Conservation (phyloP, 2,888 invertebrate species). For the Harpalus rubripes region DNA sequence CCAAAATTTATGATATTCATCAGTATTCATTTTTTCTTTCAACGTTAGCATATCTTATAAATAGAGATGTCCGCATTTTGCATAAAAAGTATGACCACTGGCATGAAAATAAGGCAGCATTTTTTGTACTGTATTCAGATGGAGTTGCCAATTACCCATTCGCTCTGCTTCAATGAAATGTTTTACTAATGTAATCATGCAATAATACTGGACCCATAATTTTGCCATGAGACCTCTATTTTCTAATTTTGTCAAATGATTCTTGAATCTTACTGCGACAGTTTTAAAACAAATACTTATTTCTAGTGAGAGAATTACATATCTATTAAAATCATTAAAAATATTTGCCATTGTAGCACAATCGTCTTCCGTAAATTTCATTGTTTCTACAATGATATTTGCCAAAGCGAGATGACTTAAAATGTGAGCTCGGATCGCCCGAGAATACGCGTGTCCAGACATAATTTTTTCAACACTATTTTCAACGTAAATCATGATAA, state of each 20-base stretch:
- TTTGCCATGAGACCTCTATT: conserved; percentile 70
- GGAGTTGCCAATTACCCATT: conserved; percentile 71
- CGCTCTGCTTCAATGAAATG: conserved; percentile 72
- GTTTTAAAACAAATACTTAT: no score
- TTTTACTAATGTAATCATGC: conserved; percentile 71
- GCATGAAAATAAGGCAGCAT: conserved; percentile 67
- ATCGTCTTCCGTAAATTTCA: conserved; percentile 22
- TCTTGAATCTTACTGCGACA: conserved; percentile 76
- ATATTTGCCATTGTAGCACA: conserved; percentile 51
- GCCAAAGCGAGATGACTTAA: conserved; percentile 69
- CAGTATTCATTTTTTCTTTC: conserved; percentile 68
- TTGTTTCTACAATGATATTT: conserved; percentile 60
- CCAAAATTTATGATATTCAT: conserved; percentile 71
- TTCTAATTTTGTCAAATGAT: conserved; percentile 77
- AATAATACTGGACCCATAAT: conserved; percentile 71
- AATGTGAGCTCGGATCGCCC: conserved; percentile 71
- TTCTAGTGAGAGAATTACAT: conserved; percentile 61
- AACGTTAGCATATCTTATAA: conserved; percentile 74
- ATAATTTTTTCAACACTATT: conserved; percentile 71
- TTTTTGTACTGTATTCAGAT: conserved; percentile 68
- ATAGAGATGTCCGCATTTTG: conserved; percentile 73
- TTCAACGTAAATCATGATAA: conserved; percentile 70
- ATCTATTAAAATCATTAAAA: conserved; percentile 66
- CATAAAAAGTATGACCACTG: conserved; percentile 74
- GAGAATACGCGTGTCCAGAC: conserved; percentile 70